A percentile compares a stretch with the other conserved stretches of the same genome.
Evolutionary conservation across 2,888 invertebrate genomes (phyloP).

Genomic region (Nephrocerus scutellatus): DNA sequence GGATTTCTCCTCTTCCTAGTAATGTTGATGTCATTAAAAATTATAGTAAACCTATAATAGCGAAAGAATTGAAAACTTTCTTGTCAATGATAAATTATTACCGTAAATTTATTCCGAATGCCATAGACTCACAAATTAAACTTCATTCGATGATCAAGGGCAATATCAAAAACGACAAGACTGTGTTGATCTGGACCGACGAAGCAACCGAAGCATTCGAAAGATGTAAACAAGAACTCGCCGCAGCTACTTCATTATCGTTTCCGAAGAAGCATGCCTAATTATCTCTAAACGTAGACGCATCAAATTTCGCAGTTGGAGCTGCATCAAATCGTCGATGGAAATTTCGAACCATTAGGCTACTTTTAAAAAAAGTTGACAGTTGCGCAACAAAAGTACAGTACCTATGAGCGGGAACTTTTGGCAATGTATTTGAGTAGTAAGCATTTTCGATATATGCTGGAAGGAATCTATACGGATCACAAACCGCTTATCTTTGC

Average conservation of each 20-base stretch:
- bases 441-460: slow-evolving; percentile 35
- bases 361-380: slow-evolving; percentile 39
- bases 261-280: slow-evolving; percentile 29
- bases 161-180: no score
- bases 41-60: no score
- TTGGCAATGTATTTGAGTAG: slow-evolving; percentile 38
- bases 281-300: no score
- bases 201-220: slow-evolving; percentile 8
- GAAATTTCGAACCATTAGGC: slow-evolving; percentile 34
- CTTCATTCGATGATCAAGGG: no score
- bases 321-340: slow-evolving; percentile 32
- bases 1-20: no score
- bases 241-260: slow-evolving; percentile 26
- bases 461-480: slow-evolving; percentile 41
- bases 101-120: no score
- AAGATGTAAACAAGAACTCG: slow-evolving; percentile 6
- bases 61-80: no score
- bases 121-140: no score
- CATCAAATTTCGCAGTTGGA: slow-evolving; percentile 39
- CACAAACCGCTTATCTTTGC: slow-evolving; percentile 19
- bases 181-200: slow-evolving; percentile 7
- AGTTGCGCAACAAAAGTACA: slow-evolving; percentile 36
- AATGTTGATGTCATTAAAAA: no score
- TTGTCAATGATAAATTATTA: no score
- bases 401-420: slow-evolving; percentile 42